A percentile compares a stretch with the other conserved stretches of the same genome.
phyloP scores from a whole-genome alignment of 2,113 vertebrate genomes.

The Eonycteris spelaea region DNA sequence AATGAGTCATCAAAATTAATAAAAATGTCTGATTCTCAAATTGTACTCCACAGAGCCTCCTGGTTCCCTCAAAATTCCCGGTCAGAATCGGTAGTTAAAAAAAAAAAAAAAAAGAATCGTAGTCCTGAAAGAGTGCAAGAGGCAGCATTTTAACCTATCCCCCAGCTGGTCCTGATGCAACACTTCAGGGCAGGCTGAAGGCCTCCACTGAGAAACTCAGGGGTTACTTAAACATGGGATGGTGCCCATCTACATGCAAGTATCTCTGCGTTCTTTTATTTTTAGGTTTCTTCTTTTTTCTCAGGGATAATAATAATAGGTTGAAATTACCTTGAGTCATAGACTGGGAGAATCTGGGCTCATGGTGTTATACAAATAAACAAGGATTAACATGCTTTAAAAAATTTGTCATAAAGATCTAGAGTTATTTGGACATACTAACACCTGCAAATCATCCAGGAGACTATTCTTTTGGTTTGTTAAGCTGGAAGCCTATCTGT shows the following conservation, averaged over 20 bases:
- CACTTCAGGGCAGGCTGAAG: background rate
- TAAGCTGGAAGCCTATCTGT: background rate
- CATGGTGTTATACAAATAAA: background rate
- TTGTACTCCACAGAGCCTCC: background rate
- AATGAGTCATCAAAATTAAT: background rate
- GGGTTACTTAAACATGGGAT: background rate
- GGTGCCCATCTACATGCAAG: background rate
- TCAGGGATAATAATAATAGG: background rate
- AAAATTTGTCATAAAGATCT: background rate
- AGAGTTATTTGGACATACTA: background rate
- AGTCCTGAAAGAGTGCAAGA: background rate
- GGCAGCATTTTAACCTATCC: background rate
- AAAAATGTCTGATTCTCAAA: background rate
- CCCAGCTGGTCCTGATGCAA: background rate
- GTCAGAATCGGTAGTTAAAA: background rate
- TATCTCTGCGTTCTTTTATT: background rate
- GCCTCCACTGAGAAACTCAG: background rate
- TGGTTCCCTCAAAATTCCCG: background rate
- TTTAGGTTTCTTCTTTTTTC: background rate
- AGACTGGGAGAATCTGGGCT: background rate
- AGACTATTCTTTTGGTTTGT: background rate
- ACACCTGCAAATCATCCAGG: conserved; percentile 7
- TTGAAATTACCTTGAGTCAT: background rate
- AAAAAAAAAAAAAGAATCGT: background rate
- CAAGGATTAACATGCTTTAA: background rate